These are phyloP conservation scores for Parapristionchus giblindavisi DNA, from an alignment of 2,888 invertebrate species.

Conservation along the genomic window DNA sequence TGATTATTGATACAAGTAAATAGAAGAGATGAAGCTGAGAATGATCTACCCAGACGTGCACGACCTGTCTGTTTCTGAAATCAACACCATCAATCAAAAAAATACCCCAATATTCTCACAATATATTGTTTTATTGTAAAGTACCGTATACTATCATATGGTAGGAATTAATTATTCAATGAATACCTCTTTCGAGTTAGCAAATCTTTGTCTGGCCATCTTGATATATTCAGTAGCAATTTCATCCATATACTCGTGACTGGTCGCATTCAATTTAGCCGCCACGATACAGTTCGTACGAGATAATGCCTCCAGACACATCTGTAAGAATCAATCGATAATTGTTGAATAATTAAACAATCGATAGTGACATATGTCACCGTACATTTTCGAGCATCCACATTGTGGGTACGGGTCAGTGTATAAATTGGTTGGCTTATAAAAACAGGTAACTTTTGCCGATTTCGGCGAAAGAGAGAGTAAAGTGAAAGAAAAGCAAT, in stretches of 20 bases:
- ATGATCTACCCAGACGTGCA: constrained; percentile 63
- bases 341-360: background rate
- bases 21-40: constrained; percentile 60
- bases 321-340: constrained; percentile 15
- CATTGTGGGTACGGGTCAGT: no score
- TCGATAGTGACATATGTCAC: no score
- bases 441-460: no score
- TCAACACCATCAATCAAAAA: constrained; percentile 9
- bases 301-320: constrained; percentile 56
- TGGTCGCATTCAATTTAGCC: constrained; percentile 57
- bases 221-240: constrained; percentile 65
- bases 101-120: background rate
- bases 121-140: no score
- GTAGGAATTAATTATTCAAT: no score
- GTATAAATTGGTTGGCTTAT: no score
- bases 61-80: constrained; percentile 25
- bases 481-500: no score
- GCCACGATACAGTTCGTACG: constrained; percentile 60
- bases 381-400: no score
- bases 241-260: constrained; percentile 65
- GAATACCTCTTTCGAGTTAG: constrained; percentile 41
- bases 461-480: no score
- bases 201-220: constrained; percentile 58
- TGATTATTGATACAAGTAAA: constrained; percentile 64
- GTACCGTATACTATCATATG: no score